Conservation (phyloP, 2,113 vertebrate species). For the Erythrocebus patas region DNA sequence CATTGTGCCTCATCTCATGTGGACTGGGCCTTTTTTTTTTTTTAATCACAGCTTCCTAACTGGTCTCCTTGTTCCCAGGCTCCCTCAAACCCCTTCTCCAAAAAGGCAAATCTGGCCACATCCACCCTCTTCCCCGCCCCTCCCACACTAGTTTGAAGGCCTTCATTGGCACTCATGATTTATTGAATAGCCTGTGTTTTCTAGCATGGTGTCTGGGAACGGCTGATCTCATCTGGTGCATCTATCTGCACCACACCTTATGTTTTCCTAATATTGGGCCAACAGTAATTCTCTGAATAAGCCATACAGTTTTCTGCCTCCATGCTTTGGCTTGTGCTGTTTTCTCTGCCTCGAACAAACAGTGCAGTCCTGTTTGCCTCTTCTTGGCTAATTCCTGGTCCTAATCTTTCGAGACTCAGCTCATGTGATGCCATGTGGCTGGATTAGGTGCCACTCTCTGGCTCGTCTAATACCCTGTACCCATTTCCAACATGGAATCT, state of each 20-base stretch:
- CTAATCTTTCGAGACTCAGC: not conserved
- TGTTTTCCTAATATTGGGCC: not conserved
- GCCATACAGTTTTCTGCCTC: not conserved
- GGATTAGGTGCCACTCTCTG: not conserved
- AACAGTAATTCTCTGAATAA: not conserved
- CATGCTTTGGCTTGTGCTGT: not conserved
- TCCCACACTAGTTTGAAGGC: not conserved
- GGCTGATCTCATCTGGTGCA: not conserved
- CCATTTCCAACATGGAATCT: not conserved
- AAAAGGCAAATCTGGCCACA: not conserved
- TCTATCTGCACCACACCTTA: not conserved
- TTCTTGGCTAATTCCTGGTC: not conserved
- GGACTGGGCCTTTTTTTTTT: not conserved
- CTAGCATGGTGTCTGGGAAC: not conserved
- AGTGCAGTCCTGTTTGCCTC: not conserved
- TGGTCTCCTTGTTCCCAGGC: not conserved
- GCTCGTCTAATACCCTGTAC: not conserved
- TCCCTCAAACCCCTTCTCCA: not conserved
- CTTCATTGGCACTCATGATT: not conserved
- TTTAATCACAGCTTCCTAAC: not conserved
- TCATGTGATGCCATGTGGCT: not conserved
- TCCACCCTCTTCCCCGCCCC: rapidly evolving
- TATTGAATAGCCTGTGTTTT: not conserved
- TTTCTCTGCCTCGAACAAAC: not conserved
- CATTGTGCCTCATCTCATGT: not conserved